Evolutionary conservation across 2,797 vertebrate genomes (phyloP), one percentile per base, ranked within the genome.

Genomic region (Anguilla anguilla): DNA sequence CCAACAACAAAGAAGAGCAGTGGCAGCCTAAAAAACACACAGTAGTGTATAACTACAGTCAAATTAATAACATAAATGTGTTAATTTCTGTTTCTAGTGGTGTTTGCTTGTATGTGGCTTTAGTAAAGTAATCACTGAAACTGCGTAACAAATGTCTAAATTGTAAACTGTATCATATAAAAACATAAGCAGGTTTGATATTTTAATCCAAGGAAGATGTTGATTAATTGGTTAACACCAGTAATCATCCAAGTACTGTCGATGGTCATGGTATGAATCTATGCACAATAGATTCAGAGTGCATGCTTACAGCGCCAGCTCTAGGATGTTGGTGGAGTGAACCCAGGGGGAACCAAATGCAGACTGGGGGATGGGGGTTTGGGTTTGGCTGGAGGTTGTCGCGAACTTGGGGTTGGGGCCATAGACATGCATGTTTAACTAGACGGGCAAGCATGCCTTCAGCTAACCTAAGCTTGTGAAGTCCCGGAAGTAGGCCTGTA

Each of bases 1-100:
- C 85, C 88, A 69, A 69, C 72, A 59, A 84, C 86, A 87, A 79
- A 84, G 69, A 84, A 83, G 64, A 88, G 15, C 84, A 86, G 57
- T 84, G 67, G 84, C 61, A 22, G 49, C 79, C 69, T 55, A 55
- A 64, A 15, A 39, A 15, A 22, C 25, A 64, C 17, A 2, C 64
- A 9, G n/a, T 28, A 9, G n/a, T 17, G 72, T 15, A 39, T 13
- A 39, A 39, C 72, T 69, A 28, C 35, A 77, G 72, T 6, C 28
- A 77, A 77, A 77, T 35, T 10, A 39, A 13, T 39, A 77, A 11
- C 13, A 19, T 77, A 31, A 77, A 28, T 69, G 7, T 28, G 25
- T n/a, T 69, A 0, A n/a, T 10, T n/a, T 69, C 64, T 69, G 28
- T 28, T n/a, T n/a, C 6, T 69, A 11, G 64, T 10, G 10, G 64